These are phyloP conservation scores for Corbicula japonica DNA, from an alignment of 2,888 invertebrate species.

Conservation along the genomic window DNA sequence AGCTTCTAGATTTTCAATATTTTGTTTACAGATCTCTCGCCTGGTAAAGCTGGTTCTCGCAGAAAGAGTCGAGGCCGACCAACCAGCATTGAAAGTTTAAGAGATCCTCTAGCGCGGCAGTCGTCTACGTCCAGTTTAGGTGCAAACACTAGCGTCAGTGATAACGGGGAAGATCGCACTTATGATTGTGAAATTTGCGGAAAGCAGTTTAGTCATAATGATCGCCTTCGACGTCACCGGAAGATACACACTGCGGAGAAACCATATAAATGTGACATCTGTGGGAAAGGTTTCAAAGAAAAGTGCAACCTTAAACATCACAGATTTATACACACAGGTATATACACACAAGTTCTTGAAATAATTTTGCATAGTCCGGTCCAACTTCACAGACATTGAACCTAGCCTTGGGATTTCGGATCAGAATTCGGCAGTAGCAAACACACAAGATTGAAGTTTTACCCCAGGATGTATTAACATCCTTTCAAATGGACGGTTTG, in stretches of 20 bases:
- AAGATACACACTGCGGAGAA: slow-evolving; percentile 68
- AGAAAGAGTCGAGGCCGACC: slow-evolving; percentile 67
- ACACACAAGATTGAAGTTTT: too few relatives aligned
- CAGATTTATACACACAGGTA: slow-evolving; percentile 66
- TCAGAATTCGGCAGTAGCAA: too few relatives aligned
- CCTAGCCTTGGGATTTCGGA: too few relatives aligned
- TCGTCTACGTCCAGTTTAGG: slow-evolving; percentile 63
- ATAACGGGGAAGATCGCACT: slow-evolving; percentile 61
- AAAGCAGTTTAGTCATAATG: slow-evolving; percentile 67
- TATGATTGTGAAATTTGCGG: slow-evolving; percentile 67
- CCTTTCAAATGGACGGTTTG: too few relatives aligned
- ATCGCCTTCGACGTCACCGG: slow-evolving; percentile 61
- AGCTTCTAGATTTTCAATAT: not conserved
- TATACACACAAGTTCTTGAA: too few relatives aligned
- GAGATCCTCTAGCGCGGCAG: slow-evolving; percentile 62
- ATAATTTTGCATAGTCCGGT: too few relatives aligned
- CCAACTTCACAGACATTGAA: too few relatives aligned
- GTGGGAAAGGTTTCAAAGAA: slow-evolving; percentile 67
- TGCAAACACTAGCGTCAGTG: slow-evolving; percentile 57
- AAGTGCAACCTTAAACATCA: slow-evolving; percentile 68
- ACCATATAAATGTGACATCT: slow-evolving; percentile 68
- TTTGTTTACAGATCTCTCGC: slow-evolving; percentile 41
- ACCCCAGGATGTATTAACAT: too few relatives aligned
- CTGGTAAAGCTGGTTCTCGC: slow-evolving; percentile 52
- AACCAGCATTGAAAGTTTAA: slow-evolving; percentile 63